These are phyloP conservation scores for Scaptomyza polygonia DNA, from an alignment of 2,888 invertebrate species.

Conservation along the genomic window DNA sequence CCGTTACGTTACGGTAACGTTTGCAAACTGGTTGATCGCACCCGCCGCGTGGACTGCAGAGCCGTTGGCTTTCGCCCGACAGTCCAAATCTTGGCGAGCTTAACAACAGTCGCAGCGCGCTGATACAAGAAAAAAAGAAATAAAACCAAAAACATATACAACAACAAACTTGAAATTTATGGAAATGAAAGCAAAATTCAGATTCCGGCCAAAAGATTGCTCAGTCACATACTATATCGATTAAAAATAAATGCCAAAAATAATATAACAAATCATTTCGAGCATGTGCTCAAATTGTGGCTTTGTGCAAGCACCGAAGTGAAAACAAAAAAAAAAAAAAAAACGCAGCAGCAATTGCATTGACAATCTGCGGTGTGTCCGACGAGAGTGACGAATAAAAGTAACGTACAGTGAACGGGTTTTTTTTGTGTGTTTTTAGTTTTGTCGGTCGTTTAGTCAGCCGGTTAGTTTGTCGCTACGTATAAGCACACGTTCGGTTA, in stretches of 20 bases:
- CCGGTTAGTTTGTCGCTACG: constrained; percentile 16
- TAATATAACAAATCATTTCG: constrained; percentile 27
- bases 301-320: constrained; percentile 34
- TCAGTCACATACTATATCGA: constrained; percentile 14
- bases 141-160: neutral
- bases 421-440: constrained; percentile 13
- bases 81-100: constrained; percentile 70
- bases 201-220: constrained; percentile 10
- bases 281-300: constrained; percentile 34
- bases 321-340: constrained; percentile 53
- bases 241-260: constrained; percentile 52
- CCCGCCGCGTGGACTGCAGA: constrained; percentile 53
- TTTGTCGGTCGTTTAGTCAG: constrained; percentile 29
- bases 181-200: constrained; percentile 43
- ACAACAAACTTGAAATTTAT: constrained; percentile 16
- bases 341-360: constrained; percentile 51
- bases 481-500: constrained; percentile 15
- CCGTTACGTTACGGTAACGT: constrained; percentile 57
- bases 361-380: constrained; percentile 50
- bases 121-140: neutral
- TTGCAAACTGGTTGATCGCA: constrained; percentile 74
- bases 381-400: constrained; percentile 43
- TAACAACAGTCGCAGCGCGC: constrained; percentile 57
- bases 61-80: constrained; percentile 72
- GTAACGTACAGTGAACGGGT: constrained; percentile 64